Base-by-base conservation (phyloP, 92 coral and sea anemone species). In the Porites evermanni region DNA sequence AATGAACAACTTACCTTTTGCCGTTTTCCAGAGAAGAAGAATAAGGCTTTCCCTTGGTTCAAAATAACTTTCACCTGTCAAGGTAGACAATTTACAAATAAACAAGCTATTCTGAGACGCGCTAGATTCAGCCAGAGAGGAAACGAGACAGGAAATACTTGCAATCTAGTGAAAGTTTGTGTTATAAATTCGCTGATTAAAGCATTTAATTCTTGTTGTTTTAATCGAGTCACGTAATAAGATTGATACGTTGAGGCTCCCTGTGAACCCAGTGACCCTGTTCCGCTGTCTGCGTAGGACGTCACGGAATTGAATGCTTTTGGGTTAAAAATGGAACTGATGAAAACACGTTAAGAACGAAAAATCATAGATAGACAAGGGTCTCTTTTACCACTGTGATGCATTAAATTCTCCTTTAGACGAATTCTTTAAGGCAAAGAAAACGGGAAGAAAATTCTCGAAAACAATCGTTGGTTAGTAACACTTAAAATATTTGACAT, bases 211-310 rank as follows among this genome's bases (percentile, higher is more conserved):
- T 72, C 77, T 26, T 70, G 77, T 81, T 81, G 11, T 70, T 56
- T 3, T 70, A 12, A 81, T 20, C 78, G 21, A 70, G 86, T 81
- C 86, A 81, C 86, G 86, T 81, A 70, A 70, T 32, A 64, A 60
- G 69, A 81, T 81, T 81, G 59, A 64, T 53, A 23, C 11, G 24
- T 79, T 12, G 54, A 74, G 54, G 61, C 77, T 23, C 9, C 23
- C 12, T 0, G 51, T 81, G 56, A 75, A 81, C 86, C 86, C 32
- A 20, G 29, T 70, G 86, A 81, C 70, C 69, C 60, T 47, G n/a
- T 38, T 18, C n/a, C 17, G 21, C 58, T 56, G 65, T 70, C 47
- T 17, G 44, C 47, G 17, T 58, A 53, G 14, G 21, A 8, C n/a
- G 68, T 69, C 77, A 81, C 86, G 86, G 53, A 71, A 81, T 6